Evolutionary conservation across 2,797 vertebrate genomes (phyloP).

Genomic region (Pipistrellus pygmaeus): DNA sequence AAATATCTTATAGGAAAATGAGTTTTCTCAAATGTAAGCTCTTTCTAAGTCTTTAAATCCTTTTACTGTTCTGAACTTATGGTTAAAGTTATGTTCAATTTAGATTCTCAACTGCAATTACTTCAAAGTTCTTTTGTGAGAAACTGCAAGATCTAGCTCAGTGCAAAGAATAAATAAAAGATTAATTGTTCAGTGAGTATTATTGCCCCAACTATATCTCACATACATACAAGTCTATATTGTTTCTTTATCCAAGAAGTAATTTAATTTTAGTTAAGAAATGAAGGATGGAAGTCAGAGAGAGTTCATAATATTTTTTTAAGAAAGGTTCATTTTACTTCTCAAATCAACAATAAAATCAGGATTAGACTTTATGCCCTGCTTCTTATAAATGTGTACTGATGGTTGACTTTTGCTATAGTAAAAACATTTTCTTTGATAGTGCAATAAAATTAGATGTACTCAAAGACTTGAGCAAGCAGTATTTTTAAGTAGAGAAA

Average conservation of each 20-base stretch:
- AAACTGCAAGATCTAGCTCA: background rate
- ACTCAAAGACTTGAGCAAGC: constrained; percentile 39
- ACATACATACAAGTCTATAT: background rate
- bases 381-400: constrained; percentile 49
- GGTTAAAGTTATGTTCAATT: background rate
- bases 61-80: constrained; percentile 12
- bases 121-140: background rate
- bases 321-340: constrained; percentile 65
- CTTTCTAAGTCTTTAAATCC: background rate
- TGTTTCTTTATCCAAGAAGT: constrained; percentile 22
- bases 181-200: constrained; percentile 32
- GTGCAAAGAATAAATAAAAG: background rate
- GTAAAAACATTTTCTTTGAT: constrained; percentile 64
- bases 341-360: constrained; percentile 74
- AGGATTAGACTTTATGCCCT: constrained; percentile 63
- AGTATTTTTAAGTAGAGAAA: constrained; percentile 70
- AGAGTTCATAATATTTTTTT: constrained; percentile 55
- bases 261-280: constrained; percentile 71
- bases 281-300: background rate
- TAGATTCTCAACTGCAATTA: constrained; percentile 14
- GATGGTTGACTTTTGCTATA: constrained; percentile 51
- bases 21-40: background rate
- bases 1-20: background rate
- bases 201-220: background rate
- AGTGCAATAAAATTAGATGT: constrained; percentile 56